Conservation (phyloP, 2,888 invertebrate species). For the Pimpla rufipes region DNA sequence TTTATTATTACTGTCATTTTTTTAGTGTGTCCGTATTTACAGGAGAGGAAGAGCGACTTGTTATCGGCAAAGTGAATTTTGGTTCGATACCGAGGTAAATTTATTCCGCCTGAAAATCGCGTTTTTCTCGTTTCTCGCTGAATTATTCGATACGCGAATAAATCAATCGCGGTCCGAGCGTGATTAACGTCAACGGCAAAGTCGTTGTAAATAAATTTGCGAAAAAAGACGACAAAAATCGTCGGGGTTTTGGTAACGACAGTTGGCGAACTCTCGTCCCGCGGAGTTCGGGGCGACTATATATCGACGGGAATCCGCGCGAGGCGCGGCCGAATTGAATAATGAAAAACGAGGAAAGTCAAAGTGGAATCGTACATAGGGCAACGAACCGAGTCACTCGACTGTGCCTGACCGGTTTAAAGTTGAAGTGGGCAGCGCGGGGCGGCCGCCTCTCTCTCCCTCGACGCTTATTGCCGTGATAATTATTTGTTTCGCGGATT, state of each 20-base stretch:
- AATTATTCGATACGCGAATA: too few species aligned
- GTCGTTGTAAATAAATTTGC: not conserved
- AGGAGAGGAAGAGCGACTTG: too few species aligned
- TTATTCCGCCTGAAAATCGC: too few species aligned
- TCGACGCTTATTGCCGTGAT: slow-evolving; percentile 79
- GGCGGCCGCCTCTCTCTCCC: not conserved
- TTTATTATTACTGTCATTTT: too few species aligned
- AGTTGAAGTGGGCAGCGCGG: slow-evolving; percentile 44
- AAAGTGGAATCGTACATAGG: slow-evolving; percentile 13
- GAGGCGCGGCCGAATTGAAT: slow-evolving; percentile 13
- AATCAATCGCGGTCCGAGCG: not conserved
- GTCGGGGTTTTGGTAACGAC: not conserved
- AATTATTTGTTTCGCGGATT: slow-evolving; percentile 83
- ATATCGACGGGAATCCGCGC: slow-evolving; percentile 49
- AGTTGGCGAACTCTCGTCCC: not conserved
- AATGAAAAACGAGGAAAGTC: slow-evolving; percentile 20
- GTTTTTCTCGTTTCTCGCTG: too few species aligned
- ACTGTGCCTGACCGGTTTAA: slow-evolving; percentile 41
- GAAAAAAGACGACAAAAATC: not conserved
- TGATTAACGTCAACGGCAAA: not conserved
- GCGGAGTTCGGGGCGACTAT: slow-evolving; percentile 36
- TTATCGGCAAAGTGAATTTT: too few species aligned
- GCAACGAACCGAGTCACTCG: slow-evolving; percentile 36
- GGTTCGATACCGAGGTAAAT: too few species aligned
- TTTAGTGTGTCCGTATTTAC: too few species aligned